Percentiles rank a stretch among this genome's conserved stretches.
Conservation (phyloP, 1,140 invertebrate species). For the Lepidurus couesii region DNA sequence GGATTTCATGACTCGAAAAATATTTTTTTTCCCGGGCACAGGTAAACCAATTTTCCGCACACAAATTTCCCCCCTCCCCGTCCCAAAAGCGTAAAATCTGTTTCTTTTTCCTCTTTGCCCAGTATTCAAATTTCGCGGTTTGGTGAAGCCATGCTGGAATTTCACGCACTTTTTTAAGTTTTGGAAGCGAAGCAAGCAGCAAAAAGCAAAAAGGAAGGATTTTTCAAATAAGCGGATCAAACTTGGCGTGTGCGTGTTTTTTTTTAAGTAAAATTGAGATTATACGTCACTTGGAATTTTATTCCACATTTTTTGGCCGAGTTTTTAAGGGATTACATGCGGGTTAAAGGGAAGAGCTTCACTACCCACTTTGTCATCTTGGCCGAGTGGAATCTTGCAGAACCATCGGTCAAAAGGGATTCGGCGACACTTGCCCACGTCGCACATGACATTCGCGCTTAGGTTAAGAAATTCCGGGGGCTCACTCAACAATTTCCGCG, state of each 20-base stretch:
- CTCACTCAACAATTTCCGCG: neutral
- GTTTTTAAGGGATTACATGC: neutral
- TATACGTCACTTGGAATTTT: constrained; percentile 3
- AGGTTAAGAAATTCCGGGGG: neutral
- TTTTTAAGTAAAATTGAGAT: neutral
- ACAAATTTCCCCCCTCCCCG: too few species aligned
- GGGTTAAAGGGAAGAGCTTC: neutral
- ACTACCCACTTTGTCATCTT: constrained; percentile 18
- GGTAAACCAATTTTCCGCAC: too few species aligned
- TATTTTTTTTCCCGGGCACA: neutral
- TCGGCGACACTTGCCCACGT: constrained; percentile 11
- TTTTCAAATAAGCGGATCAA: too few species aligned
- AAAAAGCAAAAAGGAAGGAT: too few species aligned
- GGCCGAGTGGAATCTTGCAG: constrained; percentile 17
- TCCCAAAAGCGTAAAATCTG: neutral
- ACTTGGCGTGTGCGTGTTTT: too few species aligned
- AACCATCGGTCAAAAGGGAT: constrained; percentile 14
- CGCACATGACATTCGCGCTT: constrained; percentile 20
- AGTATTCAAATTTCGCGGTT: too few species aligned
- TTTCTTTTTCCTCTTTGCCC: too few species aligned
- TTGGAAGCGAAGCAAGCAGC: too few species aligned
- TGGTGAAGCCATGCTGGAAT: too few species aligned
- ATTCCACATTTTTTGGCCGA: neutral
- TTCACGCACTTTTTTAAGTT: too few species aligned
- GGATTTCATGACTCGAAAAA: neutral